Evolutionary conservation across 2,888 invertebrate genomes (phyloP).

Genomic region (Pharmacophagus antenor): DNA sequence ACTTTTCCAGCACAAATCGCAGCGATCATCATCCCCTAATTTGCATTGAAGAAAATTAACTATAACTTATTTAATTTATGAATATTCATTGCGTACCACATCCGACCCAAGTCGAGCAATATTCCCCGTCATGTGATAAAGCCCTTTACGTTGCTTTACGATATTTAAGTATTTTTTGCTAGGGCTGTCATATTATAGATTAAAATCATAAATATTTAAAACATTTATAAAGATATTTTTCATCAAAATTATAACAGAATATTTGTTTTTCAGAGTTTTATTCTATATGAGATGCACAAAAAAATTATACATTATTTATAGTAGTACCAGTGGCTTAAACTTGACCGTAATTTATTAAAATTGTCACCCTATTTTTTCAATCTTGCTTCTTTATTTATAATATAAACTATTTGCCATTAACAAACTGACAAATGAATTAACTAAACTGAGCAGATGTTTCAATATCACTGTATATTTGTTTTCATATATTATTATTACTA

Average conservation of each 20-base stretch:
- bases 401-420: no score
- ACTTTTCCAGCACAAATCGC: not conserved
- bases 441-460: no score
- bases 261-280: not conserved
- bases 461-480: no score
- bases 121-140: conserved; percentile 56
- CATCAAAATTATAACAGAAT: not conserved
- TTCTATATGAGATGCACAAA: no score
- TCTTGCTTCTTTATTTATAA: not conserved
- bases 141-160: conserved; percentile 46
- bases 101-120: conserved; percentile 67
- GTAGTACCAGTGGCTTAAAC: no score
- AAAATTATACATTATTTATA: no score
- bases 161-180: conserved; percentile 32
- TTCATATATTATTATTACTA: no score
- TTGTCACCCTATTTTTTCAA: not conserved
- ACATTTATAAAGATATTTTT: not conserved
- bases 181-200: conserved; percentile 46
- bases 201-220: not conserved
- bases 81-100: conserved; percentile 71
- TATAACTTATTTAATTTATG: conserved; percentile 71
- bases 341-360: not conserved
- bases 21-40: conserved; percentile 40
- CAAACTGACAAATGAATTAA: no score
- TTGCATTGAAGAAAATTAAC: conserved; percentile 49